Percentiles rank a stretch among this genome's conserved stretches.
Conservation (phyloP, 2,888 invertebrate genomes). For the Ganaspis brasiliensis region DNA sequence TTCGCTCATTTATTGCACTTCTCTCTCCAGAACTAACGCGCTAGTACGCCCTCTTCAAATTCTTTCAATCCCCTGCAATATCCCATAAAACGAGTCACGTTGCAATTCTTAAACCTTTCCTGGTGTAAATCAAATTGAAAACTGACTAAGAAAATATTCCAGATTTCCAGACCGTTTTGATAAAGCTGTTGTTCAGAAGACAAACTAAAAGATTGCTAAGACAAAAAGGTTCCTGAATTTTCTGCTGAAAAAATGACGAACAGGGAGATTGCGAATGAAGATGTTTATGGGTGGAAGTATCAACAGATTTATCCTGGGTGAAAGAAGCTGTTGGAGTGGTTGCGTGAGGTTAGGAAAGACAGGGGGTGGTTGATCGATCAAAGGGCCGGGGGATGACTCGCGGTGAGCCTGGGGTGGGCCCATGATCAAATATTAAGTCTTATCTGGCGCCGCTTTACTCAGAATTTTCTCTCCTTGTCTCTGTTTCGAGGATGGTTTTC, state of each 20-base stretch:
- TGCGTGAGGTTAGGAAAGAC: slow-evolving; percentile 60
- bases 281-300: slow-evolving; percentile 64
- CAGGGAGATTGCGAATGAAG: slow-evolving; percentile 50
- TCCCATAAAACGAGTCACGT: no score
- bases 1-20: slow-evolving; percentile 45
- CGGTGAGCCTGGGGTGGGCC: slow-evolving; percentile 73
- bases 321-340: slow-evolving; percentile 52
- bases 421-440: slow-evolving; percentile 79
- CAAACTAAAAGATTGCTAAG: not conserved
- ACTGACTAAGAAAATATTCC: no score
- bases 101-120: no score
- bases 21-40: no score
- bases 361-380: slow-evolving; percentile 65
- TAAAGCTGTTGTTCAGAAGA: no score
- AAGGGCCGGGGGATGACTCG: slow-evolving; percentile 66
- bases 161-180: no score
- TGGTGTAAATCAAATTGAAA: no score
- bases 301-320: slow-evolving; percentile 74
- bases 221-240: not conserved
- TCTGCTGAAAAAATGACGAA: not conserved
- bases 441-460: slow-evolving; percentile 78
- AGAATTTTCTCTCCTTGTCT: slow-evolving; percentile 64
- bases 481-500: slow-evolving; percentile 53
- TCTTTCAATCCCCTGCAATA: no score
- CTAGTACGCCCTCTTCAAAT: no score